phyloP scores from a whole-genome alignment of 1,140 invertebrate genomes.

The Pectinophora gossypiella region DNA sequence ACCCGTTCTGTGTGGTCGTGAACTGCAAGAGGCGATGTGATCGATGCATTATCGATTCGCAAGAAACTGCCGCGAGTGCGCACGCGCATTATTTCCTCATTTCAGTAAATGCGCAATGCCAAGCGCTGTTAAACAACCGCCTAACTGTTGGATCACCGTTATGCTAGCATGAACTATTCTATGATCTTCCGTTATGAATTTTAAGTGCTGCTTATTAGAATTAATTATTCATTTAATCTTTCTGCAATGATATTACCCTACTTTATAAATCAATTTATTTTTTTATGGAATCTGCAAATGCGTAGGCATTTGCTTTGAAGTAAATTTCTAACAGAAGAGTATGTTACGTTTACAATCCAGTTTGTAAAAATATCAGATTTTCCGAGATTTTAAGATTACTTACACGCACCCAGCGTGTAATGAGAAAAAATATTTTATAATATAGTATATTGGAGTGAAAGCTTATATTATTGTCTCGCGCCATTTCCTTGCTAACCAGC shows the following conservation, averaged over 20 bases:
- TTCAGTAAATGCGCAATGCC: constrained; percentile 38
- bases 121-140: constrained; percentile 25
- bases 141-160: constrained; percentile 40
- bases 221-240: too few relatives aligned
- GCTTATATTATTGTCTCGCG: constrained; percentile 40
- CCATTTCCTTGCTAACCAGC: constrained; percentile 57
- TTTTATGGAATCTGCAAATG: too few relatives aligned
- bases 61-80: background rate
- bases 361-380: too few relatives aligned
- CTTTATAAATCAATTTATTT: too few relatives aligned
- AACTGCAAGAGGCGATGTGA: constrained; percentile 2
- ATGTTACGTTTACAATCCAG: too few relatives aligned
- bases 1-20: background rate
- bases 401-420: too few relatives aligned
- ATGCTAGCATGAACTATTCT: constrained; percentile 8
- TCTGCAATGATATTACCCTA: too few relatives aligned
- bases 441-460: constrained; percentile 41
- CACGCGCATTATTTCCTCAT: constrained; percentile 38
- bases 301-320: too few relatives aligned
- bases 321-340: too few relatives aligned
- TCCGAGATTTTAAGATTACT: too few relatives aligned
- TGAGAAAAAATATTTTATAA: too few relatives aligned
- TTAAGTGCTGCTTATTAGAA: too few relatives aligned
- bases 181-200: constrained; percentile 12
- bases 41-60: constrained; percentile 6